Evolutionary conservation across 2,888 invertebrate genomes (phyloP).

Genomic region (Drosophila greeni): DNA sequence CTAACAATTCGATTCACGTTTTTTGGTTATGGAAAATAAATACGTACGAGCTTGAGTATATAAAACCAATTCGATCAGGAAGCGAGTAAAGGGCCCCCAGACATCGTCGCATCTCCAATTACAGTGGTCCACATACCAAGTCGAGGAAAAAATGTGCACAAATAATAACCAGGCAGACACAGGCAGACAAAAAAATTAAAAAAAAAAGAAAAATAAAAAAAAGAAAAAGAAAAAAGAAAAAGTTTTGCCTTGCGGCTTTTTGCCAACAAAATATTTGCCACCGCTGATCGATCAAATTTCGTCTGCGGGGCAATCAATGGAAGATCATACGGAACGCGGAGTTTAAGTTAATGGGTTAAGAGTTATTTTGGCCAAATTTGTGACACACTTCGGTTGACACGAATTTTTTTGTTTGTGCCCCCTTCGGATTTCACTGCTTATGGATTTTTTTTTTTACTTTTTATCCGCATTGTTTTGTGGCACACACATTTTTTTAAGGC

Average conservation of each 20-base stretch:
- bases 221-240: conserved; percentile 17
- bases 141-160: conserved; percentile 58
- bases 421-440: conserved; percentile 20
- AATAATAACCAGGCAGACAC: conserved; percentile 46
- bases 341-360: conserved; percentile 55
- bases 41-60: conserved; percentile 6
- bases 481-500: conserved; percentile 20
- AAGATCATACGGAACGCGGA: conserved; percentile 36
- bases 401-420: conserved; percentile 8
- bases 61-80: conserved; percentile 32
- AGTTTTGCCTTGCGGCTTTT: conserved; percentile 43
- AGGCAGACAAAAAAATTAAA: conserved; percentile 40
- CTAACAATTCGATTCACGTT: conserved; percentile 65
- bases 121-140: conserved; percentile 59
- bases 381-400: conserved; percentile 59
- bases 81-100: conserved; percentile 36
- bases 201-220: conserved; percentile 26
- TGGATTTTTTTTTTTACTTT: not conserved
- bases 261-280: conserved; percentile 35
- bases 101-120: conserved; percentile 66
- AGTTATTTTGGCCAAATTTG: conserved; percentile 62
- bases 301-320: conserved; percentile 44
- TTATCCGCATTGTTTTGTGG: conserved; percentile 18
- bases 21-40: conserved; percentile 46
- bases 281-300: conserved; percentile 66